Evolutionary conservation across 2,113 vertebrate species (phyloP).

Genomic region (Andinoacara biseriatus): DNA sequence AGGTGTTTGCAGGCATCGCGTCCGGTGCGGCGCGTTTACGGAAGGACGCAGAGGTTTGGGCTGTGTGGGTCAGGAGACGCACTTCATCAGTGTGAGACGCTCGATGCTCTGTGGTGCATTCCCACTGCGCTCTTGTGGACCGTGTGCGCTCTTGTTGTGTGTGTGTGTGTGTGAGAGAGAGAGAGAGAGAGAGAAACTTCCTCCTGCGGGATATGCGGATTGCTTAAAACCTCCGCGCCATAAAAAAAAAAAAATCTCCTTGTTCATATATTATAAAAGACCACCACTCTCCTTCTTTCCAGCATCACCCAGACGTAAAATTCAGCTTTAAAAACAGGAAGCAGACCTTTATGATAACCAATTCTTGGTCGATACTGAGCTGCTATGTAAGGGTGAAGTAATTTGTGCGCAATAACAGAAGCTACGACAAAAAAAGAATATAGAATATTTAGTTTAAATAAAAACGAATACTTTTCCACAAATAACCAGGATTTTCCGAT

Average conservation of each 20-base stretch:
- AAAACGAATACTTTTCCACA: neutral
- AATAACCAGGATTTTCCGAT: neutral
- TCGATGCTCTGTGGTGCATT: slow-evolving; percentile 9
- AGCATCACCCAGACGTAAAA: neutral
- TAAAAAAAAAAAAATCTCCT: fast-evolving
- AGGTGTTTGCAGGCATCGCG: slow-evolving; percentile 42
- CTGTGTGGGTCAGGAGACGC: neutral
- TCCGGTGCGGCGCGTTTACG: neutral
- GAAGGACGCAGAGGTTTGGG: neutral
- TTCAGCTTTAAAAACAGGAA: neutral
- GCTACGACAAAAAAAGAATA: neutral
- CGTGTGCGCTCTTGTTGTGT: neutral
- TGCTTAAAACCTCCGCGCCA: neutral
- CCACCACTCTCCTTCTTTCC: neutral
- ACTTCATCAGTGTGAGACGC: neutral
- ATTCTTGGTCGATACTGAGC: neutral
- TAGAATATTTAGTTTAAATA: neutral
- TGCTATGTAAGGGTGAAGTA: neutral
- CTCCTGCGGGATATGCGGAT: neutral
- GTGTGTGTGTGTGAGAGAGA: neutral
- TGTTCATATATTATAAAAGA: slow-evolving; percentile 2
- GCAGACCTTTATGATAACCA: neutral
- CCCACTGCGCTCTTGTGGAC: neutral
- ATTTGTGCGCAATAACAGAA: neutral
- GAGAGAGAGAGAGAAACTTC: neutral